Conservation (phyloP, 1,140 invertebrate species). For the Babylonia areolata region DNA sequence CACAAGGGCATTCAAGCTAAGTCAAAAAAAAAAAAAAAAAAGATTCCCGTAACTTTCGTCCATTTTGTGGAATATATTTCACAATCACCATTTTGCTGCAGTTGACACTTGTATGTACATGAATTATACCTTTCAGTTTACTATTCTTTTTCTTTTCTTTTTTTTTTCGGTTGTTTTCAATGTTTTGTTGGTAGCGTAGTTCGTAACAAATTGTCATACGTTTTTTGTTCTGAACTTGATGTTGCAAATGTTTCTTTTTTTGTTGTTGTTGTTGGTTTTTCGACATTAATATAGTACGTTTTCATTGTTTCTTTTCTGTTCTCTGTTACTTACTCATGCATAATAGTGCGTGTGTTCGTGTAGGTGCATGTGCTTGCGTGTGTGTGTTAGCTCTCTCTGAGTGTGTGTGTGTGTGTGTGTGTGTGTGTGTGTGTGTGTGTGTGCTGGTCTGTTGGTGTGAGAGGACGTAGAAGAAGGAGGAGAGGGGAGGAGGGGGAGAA, state of each 20-base stretch:
- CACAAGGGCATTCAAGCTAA: neutral
- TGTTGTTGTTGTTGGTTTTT: too few species aligned
- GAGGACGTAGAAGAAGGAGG: neutral
- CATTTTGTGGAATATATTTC: neutral
- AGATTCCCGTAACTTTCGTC: neutral
- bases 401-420: conserved; percentile 27
- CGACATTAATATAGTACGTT: too few species aligned
- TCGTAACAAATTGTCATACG: too few species aligned
- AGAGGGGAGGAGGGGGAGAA: too few species aligned
- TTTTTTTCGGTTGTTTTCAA: neutral
- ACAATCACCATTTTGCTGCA: neutral
- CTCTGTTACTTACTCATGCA: too few species aligned
- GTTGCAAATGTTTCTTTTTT: too few species aligned
- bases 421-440: neutral
- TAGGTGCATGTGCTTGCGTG: conserved; percentile 8
- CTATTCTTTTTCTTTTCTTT: neutral
- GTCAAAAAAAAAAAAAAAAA: neutral
- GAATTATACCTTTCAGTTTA: neutral
- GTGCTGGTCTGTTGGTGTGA: neutral
- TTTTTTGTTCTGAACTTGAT: too few species aligned
- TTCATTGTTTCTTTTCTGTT: too few species aligned
- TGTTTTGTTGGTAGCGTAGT: too few species aligned
- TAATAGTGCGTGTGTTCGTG: neutral
- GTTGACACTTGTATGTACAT: neutral
- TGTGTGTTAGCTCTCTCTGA: too few species aligned